Conservation (phyloP, 2,797 vertebrate species). For the Myotis vivesi region DNA sequence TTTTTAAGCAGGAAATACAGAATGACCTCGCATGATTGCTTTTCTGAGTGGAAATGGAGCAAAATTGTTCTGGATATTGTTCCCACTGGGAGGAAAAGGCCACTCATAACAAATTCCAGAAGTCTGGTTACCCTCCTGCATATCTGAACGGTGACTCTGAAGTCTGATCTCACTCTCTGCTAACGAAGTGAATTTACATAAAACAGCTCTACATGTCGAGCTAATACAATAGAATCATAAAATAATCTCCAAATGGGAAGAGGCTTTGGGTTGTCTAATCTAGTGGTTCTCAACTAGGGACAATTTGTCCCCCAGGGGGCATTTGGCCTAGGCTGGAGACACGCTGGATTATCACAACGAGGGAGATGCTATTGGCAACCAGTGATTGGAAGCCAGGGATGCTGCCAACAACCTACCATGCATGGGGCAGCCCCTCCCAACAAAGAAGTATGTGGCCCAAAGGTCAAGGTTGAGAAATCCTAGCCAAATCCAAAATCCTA, state of each 20-base stretch:
- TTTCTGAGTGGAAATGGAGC: neutral
- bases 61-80: neutral
- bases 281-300: neutral
- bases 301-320: neutral
- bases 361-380: neutral
- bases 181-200: neutral
- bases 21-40: neutral
- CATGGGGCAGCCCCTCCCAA: neutral
- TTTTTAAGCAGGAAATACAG: neutral
- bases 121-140: neutral
- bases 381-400: neutral
- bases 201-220: neutral
- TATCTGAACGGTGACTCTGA: neutral
- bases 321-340: neutral
- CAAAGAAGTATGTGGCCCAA: neutral
- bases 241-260: neutral
- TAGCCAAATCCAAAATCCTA: neutral
- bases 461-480: neutral
- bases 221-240: neutral
- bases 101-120: neutral
- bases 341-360: neutral
- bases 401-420: neutral
- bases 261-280: neutral
- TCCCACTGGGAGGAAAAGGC: neutral
- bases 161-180: neutral